These are phyloP conservation scores for Pelodytes ibericus DNA, from an alignment of 2,797 vertebrate species.

Conservation along the genomic window DNA sequence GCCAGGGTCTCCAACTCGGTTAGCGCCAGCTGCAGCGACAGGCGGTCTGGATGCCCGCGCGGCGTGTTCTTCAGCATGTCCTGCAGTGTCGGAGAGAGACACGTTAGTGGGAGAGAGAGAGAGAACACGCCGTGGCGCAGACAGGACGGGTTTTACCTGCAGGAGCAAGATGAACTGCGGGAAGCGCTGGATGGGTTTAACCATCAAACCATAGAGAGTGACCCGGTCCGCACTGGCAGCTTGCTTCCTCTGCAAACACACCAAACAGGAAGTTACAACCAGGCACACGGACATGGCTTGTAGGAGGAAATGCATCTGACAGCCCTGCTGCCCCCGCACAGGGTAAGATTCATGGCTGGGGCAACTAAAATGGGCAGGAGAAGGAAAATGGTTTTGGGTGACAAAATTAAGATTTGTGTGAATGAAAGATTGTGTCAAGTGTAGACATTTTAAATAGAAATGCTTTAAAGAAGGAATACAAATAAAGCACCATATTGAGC, in stretches of 20 bases:
- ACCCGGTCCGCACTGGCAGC: slow-evolving; percentile 88
- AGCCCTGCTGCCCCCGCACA: no score
- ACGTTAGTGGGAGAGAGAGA: neutral
- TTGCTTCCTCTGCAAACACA: slow-evolving; percentile 84
- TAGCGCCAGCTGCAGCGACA: slow-evolving; percentile 91
- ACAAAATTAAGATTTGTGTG: no score
- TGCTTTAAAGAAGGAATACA: no score
- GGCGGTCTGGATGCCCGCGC: slow-evolving; percentile 86
- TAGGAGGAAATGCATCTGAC: no score
- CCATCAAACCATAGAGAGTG: slow-evolving; percentile 95
- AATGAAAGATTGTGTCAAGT: no score
- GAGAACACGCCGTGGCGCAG: neutral
- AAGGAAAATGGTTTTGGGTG: no score
- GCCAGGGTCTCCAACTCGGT: slow-evolving; percentile 95
- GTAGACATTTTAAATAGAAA: no score
- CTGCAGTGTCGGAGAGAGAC: slow-evolving; percentile 61
- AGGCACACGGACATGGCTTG: no score
- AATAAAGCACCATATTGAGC: no score
- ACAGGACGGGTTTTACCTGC: slow-evolving; percentile 76
- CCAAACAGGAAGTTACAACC: neutral
- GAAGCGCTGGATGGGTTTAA: slow-evolving; percentile 96
- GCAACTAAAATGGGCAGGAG: no score
- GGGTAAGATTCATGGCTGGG: no score
- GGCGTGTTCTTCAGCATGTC: slow-evolving; percentile 97
- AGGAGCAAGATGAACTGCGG: slow-evolving; percentile 96